Conservation (phyloP, 2,888 invertebrate species). For the Drosophila dives region DNA sequence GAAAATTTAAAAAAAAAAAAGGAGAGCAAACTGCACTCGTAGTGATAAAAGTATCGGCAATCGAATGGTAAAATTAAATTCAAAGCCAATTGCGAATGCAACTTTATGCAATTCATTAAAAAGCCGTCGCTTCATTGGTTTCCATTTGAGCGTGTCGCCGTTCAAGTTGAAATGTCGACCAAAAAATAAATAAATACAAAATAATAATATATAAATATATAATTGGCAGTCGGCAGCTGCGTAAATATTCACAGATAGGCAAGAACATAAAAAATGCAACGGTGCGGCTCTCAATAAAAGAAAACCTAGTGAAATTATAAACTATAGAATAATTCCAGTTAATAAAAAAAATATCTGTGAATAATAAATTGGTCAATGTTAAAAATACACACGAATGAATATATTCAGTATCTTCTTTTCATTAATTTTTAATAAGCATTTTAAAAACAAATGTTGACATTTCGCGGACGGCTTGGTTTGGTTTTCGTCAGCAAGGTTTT, state of each 20-base stretch:
- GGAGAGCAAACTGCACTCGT: slow-evolving; percentile 10
- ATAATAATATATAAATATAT: slow-evolving; percentile 20
- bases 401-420: not conserved
- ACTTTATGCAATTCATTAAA: slow-evolving; percentile 77
- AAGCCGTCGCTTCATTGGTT: slow-evolving; percentile 62
- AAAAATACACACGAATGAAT: not conserved
- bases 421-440: slow-evolving; percentile 13
- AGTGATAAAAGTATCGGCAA: not conserved
- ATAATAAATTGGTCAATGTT: slow-evolving; percentile 32
- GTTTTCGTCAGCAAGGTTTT: slow-evolving; percentile 33
- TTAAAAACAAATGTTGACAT: slow-evolving; percentile 52
- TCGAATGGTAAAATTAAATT: slow-evolving; percentile 42
- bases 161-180: slow-evolving; percentile 27
- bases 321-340: slow-evolving; percentile 1
- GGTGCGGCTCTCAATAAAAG: not conserved
- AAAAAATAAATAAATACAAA: slow-evolving; percentile 32
- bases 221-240: not conserved
- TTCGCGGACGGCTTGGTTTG: slow-evolving; percentile 55
- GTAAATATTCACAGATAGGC: slow-evolving; percentile 6
- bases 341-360: slow-evolving; percentile 10
- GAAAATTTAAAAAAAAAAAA: slow-evolving; percentile 28
- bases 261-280: slow-evolving; percentile 3
- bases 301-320: slow-evolving; percentile 19
- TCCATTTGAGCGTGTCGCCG: slow-evolving; percentile 56
- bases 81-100: slow-evolving; percentile 54